Conservation (phyloP, 2,113 vertebrate species). For the Stercorarius parasiticus region DNA sequence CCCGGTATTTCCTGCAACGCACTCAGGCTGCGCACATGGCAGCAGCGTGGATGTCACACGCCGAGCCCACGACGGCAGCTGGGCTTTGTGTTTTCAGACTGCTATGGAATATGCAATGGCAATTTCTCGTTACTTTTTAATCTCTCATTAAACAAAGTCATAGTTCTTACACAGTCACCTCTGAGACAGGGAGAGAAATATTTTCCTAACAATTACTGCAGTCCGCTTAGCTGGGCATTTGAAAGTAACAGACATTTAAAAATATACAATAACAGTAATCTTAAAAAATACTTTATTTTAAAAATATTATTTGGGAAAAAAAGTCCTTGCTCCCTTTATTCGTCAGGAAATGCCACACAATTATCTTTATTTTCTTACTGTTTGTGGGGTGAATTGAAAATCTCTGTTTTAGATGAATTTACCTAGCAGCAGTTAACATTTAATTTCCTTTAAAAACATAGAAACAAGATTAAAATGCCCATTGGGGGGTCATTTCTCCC, state of each 20-base stretch:
- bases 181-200: conserved; percentile 19
- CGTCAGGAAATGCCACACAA: conserved; percentile 63
- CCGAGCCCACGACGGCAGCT: background rate
- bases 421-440: conserved; percentile 52
- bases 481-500: conserved; percentile 21
- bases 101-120: background rate
- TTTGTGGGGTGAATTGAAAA: conserved; percentile 47
- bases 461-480: conserved; percentile 54
- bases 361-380: conserved; percentile 69
- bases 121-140: conserved; percentile 6
- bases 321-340: conserved; percentile 19
- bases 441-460: conserved; percentile 59
- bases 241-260: conserved; percentile 31
- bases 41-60: background rate
- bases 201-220: conserved; percentile 47
- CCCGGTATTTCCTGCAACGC: background rate
- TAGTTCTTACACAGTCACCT: conserved; percentile 28
- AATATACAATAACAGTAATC: conserved; percentile 16
- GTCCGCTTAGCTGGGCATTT: background rate
- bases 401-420: conserved; percentile 15
- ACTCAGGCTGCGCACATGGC: background rate
- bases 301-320: conserved; percentile 14
- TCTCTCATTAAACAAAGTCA: conserved; percentile 43
- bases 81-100: background rate
- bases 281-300: conserved; percentile 48